Percentiles rank a stretch among this genome's conserved stretches.
Evolutionary conservation across 1,140 invertebrate genomes (phyloP).

Genomic region (Musca domestica): DNA sequence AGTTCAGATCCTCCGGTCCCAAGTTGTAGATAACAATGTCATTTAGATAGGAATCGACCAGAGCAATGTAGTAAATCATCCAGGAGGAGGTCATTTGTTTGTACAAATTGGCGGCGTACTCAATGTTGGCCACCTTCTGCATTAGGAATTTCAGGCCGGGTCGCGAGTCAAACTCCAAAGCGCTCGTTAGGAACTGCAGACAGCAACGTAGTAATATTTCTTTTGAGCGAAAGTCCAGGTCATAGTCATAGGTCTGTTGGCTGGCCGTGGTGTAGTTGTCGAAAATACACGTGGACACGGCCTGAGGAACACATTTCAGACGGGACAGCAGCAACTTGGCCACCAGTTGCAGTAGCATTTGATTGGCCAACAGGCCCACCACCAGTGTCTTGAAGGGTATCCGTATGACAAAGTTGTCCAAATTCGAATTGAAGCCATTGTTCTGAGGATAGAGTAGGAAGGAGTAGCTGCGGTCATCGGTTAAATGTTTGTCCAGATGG

Average conservation of each 20-base stretch:
- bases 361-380: slow-evolving; percentile 84
- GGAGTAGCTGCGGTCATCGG: slow-evolving; percentile 82
- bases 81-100: slow-evolving; percentile 89
- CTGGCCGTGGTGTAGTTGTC: slow-evolving; percentile 54
- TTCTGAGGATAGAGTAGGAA: slow-evolving; percentile 84
- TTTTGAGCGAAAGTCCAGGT: slow-evolving; percentile 56
- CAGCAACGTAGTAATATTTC: slow-evolving; percentile 71
- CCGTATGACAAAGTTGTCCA: slow-evolving; percentile 75
- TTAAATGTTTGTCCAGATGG: slow-evolving; percentile 50
- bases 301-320: slow-evolving; percentile 50
- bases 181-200: slow-evolving; percentile 75
- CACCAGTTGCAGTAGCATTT: slow-evolving; percentile 87
- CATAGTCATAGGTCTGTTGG: slow-evolving; percentile 58
- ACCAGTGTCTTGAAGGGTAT: slow-evolving; percentile 84
- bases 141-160: slow-evolving; percentile 90
- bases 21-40: slow-evolving; percentile 63
- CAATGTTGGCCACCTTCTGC: slow-evolving; percentile 86
- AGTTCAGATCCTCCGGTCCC: slow-evolving; percentile 64
- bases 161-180: slow-evolving; percentile 81
- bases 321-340: slow-evolving; percentile 79
- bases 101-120: slow-evolving; percentile 87
- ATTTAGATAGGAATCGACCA: slow-evolving; percentile 76
- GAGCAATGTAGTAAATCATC: slow-evolving; percentile 82
- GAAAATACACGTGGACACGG: slow-evolving; percentile 52
- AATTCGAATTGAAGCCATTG: slow-evolving; percentile 68